These are phyloP conservation scores for Glossosoma conforme DNA, from an alignment of 1,140 invertebrate genomes.

Conservation along the genomic window DNA sequence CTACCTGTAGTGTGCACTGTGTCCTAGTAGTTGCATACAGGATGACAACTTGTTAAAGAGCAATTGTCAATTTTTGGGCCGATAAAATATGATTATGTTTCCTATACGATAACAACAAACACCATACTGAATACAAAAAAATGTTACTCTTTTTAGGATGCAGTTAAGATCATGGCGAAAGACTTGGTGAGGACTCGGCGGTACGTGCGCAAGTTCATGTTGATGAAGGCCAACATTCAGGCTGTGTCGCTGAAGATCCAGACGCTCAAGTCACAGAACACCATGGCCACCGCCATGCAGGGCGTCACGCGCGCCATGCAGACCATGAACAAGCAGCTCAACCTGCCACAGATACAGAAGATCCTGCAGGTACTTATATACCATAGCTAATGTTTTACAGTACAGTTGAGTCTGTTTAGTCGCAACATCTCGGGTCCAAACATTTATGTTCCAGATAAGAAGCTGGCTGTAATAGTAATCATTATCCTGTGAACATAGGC, in stretches of 20 bases:
- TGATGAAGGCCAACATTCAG: conserved; percentile 99
- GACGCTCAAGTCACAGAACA: conserved; percentile 96
- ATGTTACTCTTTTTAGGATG: conserved; percentile 66
- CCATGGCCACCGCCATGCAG: conserved; percentile 99
- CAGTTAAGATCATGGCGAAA: conserved; percentile 99
- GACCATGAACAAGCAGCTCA: conserved; percentile 97
- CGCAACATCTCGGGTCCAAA: too few species aligned
- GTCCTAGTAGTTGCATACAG: too few species aligned
- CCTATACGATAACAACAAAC: too few species aligned
- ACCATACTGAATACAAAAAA: conserved; percentile 7
- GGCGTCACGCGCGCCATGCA: conserved; percentile 98
- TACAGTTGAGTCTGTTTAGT: too few species aligned
- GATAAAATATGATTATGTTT: too few species aligned
- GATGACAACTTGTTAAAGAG: too few species aligned
- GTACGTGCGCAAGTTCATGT: conserved; percentile 97
- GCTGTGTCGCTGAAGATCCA: conserved; percentile 98
- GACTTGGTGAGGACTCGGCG: conserved; percentile 94
- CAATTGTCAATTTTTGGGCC: too few species aligned
- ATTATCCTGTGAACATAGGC: too few species aligned
- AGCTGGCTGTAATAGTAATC: too few species aligned
- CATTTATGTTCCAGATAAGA: too few species aligned
- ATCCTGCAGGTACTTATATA: conserved; percentile 98
- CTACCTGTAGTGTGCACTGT: too few species aligned
- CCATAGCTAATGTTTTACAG: too few species aligned
- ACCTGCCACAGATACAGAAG: conserved; percentile 98